phyloP scores from a whole-genome alignment of 2,888 invertebrate genomes.

The Cepaea hortensis region DNA sequence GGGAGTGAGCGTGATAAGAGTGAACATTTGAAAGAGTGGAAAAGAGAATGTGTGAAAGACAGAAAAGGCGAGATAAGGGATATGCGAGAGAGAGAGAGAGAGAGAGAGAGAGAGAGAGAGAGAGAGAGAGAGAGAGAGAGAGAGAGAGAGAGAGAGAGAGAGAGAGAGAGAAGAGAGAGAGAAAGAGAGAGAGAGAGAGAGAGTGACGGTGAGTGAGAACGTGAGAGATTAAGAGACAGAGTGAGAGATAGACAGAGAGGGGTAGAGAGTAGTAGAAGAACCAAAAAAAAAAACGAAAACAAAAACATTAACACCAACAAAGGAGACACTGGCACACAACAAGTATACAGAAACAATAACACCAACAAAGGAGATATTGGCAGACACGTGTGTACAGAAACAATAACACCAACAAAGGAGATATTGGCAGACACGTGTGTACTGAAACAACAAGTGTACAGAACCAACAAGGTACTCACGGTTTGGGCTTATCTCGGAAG shows the following conservation, averaged over 20 bases:
- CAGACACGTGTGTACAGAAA: neutral
- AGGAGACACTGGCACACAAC: too few species aligned
- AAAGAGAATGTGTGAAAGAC: conserved; percentile 6
- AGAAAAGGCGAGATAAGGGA: neutral
- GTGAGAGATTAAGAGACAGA: neutral
- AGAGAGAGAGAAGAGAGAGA: neutral
- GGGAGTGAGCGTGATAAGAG: neutral
- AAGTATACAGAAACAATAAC: neutral
- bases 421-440: neutral
- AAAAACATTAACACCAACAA: too few species aligned
- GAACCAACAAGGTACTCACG: neutral
- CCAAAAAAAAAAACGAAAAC: too few species aligned
- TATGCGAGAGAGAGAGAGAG: neutral
- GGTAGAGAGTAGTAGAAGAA: too few species aligned
- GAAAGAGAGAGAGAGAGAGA: neutral
- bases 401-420: neutral
- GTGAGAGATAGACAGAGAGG: too few species aligned
- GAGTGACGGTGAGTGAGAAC: neutral
- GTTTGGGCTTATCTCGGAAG: neutral
- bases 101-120: conserved; percentile 17
- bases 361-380: too few species aligned
- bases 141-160: too few species aligned
- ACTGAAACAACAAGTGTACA: neutral
- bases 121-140: conserved; percentile 8
- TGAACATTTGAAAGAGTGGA: neutral